Percentiles rank a stretch among this genome's conserved stretches.
Conservation (phyloP, 2,113 vertebrate species). For the Scomber scombrus region DNA sequence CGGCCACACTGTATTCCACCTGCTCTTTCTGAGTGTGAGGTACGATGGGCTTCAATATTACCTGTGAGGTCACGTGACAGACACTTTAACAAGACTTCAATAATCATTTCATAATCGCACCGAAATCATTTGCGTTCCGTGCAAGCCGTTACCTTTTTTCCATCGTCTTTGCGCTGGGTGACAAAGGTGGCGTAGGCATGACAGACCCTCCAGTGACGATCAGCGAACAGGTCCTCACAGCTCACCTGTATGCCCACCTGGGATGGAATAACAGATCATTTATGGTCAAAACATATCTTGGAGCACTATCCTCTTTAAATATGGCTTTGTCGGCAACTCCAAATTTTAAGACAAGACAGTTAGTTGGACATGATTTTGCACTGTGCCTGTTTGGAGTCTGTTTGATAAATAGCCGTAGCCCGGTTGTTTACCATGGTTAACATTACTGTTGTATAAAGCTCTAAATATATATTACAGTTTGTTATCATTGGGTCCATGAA, state of each 20-base stretch:
- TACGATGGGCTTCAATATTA: conserved; percentile 51
- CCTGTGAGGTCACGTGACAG: conserved; percentile 30
- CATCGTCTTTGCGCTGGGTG: conserved; percentile 80
- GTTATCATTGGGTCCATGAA: too few species aligned
- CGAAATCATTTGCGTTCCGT: neutral
- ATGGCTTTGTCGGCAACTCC: too few species aligned
- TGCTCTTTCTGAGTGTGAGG: conserved; percentile 87
- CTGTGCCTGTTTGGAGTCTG: too few species aligned
- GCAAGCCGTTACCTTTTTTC: conserved; percentile 51
- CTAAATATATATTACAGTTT: too few species aligned
- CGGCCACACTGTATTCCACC: conserved; percentile 89
- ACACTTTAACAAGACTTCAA: neutral
- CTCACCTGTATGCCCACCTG: conserved; percentile 90
- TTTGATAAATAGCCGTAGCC: too few species aligned
- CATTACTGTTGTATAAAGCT: too few species aligned
- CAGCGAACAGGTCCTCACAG: conserved; percentile 90
- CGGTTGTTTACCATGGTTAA: too few species aligned
- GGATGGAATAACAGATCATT: neutral
- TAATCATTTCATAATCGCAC: too few species aligned
- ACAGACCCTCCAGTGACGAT: conserved; percentile 90
- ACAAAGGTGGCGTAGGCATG: conserved; percentile 92
- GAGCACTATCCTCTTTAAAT: too few species aligned
- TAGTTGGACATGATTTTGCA: too few species aligned
- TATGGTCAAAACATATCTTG: neutral
- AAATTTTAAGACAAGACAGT: too few species aligned